These are phyloP conservation scores for Smittia aterrima DNA, from an alignment of 2,888 invertebrate genomes.

Conservation along the genomic window DNA sequence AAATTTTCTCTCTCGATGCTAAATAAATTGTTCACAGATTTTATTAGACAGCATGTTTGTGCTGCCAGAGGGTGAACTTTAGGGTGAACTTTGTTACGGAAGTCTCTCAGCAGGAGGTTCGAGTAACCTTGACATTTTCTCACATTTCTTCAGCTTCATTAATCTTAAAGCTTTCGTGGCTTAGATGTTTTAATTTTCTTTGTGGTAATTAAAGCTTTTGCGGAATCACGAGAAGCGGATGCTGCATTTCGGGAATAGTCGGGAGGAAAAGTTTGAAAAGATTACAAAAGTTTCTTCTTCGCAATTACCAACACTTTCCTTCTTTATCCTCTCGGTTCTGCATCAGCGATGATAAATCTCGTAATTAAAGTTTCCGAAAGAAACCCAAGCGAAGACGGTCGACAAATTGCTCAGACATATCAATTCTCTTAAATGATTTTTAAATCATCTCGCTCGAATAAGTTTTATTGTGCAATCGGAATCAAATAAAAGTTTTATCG, in stretches of 20 bases:
- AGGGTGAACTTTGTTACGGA: neutral
- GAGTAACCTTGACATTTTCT: slow-evolving; percentile 23
- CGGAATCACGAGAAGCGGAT: too few species aligned
- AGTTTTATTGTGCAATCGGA: neutral
- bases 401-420: neutral
- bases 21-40: neutral
- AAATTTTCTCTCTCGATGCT: neutral
- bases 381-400: neutral
- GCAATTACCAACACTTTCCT: too few species aligned
- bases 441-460: neutral
- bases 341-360: neutral
- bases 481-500: neutral
- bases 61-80: neutral
- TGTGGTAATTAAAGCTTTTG: neutral
- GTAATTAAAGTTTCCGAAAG: neutral
- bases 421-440: neutral
- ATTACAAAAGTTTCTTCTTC: too few species aligned
- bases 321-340: too few species aligned
- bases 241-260: too few species aligned
- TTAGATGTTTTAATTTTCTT: neutral
- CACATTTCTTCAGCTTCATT: neutral
- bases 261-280: too few species aligned
- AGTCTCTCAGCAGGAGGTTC: neutral
- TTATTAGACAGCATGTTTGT: neutral
- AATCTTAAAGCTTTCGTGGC: slow-evolving; percentile 28